Evolutionary conservation across 1,140 invertebrate species (phyloP), one percentile per base, ranked within the genome.

Genomic region (Pentalonia nigronervosa): DNA sequence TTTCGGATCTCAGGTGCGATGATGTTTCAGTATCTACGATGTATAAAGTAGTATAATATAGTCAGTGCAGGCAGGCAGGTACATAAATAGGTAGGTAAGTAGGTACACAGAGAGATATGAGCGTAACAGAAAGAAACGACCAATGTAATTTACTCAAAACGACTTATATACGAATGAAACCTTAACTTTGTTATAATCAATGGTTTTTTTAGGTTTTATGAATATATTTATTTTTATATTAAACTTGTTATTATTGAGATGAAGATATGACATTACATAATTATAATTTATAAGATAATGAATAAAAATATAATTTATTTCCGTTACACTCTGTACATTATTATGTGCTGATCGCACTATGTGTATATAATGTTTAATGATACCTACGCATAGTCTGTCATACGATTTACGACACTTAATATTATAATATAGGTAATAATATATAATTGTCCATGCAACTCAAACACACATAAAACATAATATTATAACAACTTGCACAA

Each of bases 401-500:
- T 34, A 76, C n/a, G 21, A 34, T 81, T 81, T 81, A 81, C 76
- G 34, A 81, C 20, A 21, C n/a, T 36, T 21, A n/a, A 34, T 81
- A 14, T 67, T n/a, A 30, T 67, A 67, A 30, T 9, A 67, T 67
- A 67, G 3, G 9, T 67, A 30, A 14, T 67, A 30, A 30, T 14
- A 1, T 30, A 81, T 11, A 21, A 34, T n/a, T 81, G 4, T 81
- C 34, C 83, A 84, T 84, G 83, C 83, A 84, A 45, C 23, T 84
- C 36, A 84, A 84, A 84, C 60, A 84, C 83, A 84, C 83, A 84
- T 84, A 45, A 45, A 84, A 81, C 60, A 67, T 67, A 67, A 67
- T n/a, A 30, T 14, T 67, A 30, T n/a, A 67, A 81, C 23, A 84
- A 84, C 21, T 84, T 45, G 83, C 83, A 45, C 83, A 84, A 84